Percentiles rank a stretch among this genome's conserved stretches.
Evolutionary conservation across 2,113 vertebrate genomes (phyloP).

Genomic region (Psilopogon haemacephalus): DNA sequence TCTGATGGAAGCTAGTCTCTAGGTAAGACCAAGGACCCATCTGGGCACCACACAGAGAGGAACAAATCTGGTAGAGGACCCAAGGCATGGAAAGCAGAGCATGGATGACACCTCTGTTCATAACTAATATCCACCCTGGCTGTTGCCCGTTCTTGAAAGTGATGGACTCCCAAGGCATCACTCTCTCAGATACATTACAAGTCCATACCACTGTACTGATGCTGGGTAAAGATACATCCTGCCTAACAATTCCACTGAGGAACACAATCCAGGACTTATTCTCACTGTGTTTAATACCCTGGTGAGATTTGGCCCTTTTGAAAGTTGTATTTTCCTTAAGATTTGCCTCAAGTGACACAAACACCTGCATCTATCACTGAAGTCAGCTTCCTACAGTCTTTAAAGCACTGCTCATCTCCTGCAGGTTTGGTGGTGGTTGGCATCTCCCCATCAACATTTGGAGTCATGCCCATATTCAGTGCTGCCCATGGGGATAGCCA

Average conservation of each 20-base stretch:
- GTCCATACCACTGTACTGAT: background rate
- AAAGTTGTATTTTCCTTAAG: background rate
- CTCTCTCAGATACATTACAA: background rate
- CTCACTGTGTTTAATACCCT: background rate
- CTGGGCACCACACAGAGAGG: background rate
- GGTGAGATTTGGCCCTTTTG: background rate
- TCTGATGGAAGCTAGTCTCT: background rate
- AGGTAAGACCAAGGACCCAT: background rate
- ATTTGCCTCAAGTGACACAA: background rate
- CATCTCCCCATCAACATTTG: background rate
- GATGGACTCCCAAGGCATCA: background rate
- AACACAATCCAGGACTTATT: background rate
- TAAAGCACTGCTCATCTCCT: background rate
- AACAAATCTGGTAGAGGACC: background rate
- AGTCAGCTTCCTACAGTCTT: background rate
- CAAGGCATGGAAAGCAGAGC: background rate
- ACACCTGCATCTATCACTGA: background rate
- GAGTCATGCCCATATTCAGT: background rate
- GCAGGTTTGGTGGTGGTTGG: background rate
- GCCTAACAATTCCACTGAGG: background rate
- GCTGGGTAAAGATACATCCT: background rate
- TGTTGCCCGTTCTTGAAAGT: background rate
- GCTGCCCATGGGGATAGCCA: background rate
- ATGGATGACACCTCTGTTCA: background rate
- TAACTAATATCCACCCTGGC: background rate